Percentiles rank a stretch among this genome's conserved stretches.
Evolutionary conservation across 1,140 invertebrate species (phyloP).

Genomic region (Drosophila pruinosa): DNA sequence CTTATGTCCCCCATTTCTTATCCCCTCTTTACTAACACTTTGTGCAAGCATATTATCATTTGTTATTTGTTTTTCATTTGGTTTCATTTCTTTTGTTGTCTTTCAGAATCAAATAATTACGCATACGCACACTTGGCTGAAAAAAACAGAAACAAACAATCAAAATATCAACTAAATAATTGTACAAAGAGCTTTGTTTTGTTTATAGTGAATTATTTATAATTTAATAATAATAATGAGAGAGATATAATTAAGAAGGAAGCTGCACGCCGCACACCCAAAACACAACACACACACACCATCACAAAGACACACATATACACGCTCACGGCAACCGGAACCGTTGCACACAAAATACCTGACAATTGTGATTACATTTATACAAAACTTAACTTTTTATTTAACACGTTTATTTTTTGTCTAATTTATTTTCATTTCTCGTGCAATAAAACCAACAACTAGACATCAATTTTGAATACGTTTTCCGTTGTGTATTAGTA

Average conservation of each 20-base stretch:
- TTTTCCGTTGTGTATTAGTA: background rate
- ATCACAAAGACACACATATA: slow-evolving; percentile 5
- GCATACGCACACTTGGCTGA: slow-evolving; percentile 58
- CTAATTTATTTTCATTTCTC: slow-evolving; percentile 59
- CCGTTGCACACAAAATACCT: slow-evolving; percentile 60
- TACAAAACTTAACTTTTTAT: slow-evolving; percentile 43
- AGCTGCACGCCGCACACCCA: slow-evolving; percentile 61
- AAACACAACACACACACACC: slow-evolving; percentile 11
- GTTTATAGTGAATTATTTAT: slow-evolving; percentile 67
- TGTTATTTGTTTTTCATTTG: slow-evolving; percentile 61
- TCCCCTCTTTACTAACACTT: background rate
- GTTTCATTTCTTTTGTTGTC: slow-evolving; percentile 46
- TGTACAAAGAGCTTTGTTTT: slow-evolving; percentile 71
- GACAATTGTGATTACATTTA: slow-evolving; percentile 70
- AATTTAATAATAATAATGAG: slow-evolving; percentile 57
- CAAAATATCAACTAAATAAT: slow-evolving; percentile 46
- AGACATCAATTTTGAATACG: background rate
- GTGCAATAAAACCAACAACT: slow-evolving; percentile 62
- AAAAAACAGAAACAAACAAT: slow-evolving; percentile 31
- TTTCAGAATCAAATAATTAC: slow-evolving; percentile 76
- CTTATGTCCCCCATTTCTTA: background rate
- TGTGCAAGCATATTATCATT: slow-evolving; percentile 38
- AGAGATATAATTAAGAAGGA: background rate
- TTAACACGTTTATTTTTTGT: slow-evolving; percentile 55
- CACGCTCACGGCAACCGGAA: slow-evolving; percentile 44